Percentiles rank a stretch among this genome's conserved stretches.
phyloP scores from a whole-genome alignment of 2,888 invertebrate species.

The Conops quadrifasciatus region DNA sequence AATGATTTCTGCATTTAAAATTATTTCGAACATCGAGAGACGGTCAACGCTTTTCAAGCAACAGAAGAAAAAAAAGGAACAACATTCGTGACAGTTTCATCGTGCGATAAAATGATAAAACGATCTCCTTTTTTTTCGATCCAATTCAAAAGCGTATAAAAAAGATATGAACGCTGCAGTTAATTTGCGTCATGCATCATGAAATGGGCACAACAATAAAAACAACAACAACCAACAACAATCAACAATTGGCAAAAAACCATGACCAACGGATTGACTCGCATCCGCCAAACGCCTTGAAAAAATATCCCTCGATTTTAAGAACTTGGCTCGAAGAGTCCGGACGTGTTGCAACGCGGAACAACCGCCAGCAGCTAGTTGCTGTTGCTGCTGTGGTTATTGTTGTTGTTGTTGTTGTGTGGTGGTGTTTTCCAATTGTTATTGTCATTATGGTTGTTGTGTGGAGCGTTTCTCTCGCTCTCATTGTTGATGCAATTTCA shows the following conservation, averaged over 20 bases:
- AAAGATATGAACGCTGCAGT: too few relatives aligned
- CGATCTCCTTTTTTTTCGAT: too few relatives aligned
- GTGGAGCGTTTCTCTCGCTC: conserved; percentile 24
- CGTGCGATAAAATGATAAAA: too few relatives aligned
- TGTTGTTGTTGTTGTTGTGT: conserved; percentile 9
- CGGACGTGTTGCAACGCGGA: not conserved
- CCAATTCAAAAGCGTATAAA: too few relatives aligned
- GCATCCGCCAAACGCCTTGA: conserved; percentile 21
- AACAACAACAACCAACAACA: conserved; percentile 33
- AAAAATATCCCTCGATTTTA: conserved; percentile 35
- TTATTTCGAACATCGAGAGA: too few relatives aligned
- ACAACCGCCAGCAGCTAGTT: conserved; percentile 20
- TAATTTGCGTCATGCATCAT: too few relatives aligned
- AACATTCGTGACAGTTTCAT: too few relatives aligned
- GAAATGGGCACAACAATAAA: not conserved
- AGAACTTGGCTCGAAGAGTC: conserved; percentile 8
- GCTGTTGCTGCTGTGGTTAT: conserved; percentile 22
- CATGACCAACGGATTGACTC: conserved; percentile 15
- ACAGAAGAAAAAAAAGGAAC: too few relatives aligned
- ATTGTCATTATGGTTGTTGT: conserved; percentile 27
- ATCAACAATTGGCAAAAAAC: conserved; percentile 33
- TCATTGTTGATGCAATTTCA: conserved; percentile 28
- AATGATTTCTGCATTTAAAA: too few relatives aligned
- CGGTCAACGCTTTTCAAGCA: too few relatives aligned
- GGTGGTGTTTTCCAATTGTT: conserved; percentile 1